phyloP scores from a whole-genome alignment of 2,113 vertebrate genomes.

The Arvicanthis niloticus region DNA sequence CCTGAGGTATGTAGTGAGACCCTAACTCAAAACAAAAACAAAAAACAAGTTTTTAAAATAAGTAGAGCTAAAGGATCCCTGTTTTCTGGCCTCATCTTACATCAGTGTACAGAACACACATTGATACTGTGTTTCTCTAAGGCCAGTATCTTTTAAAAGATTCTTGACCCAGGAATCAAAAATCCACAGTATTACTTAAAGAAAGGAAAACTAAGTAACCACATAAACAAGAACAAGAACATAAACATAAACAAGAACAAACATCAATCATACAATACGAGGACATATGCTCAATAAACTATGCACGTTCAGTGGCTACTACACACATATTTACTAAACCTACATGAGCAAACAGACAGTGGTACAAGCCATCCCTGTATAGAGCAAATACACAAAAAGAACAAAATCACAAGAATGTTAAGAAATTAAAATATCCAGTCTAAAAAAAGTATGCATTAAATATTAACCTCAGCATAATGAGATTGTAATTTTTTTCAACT shows the following conservation, averaged over 20 bases:
- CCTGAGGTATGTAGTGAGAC: neutral
- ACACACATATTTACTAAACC: neutral
- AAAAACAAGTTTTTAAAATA: neutral
- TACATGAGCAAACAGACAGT: neutral
- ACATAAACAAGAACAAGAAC: constrained; percentile 7
- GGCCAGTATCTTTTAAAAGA: constrained; percentile 42
- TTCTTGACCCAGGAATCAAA: constrained; percentile 16
- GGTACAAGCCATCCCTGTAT: neutral
- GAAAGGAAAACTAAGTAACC: neutral
- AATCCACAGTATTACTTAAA: constrained; percentile 9
- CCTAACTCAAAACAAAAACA: neutral
- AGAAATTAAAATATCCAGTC: neutral
- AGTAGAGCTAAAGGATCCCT: neutral
- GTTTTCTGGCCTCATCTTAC: neutral
- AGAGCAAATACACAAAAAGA: neutral
- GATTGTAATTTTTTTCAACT: constrained; percentile 2
- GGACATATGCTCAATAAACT: neutral
- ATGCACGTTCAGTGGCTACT: neutral
- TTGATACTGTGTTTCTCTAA: neutral
- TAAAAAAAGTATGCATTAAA: constrained; percentile 5
- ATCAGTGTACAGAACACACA: neutral
- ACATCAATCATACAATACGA: neutral
- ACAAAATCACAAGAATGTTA: constrained; percentile 24
- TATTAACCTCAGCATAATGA: neutral
- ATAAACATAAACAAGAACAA: constrained; percentile 19